Percentiles rank a stretch among this genome's conserved stretches.
Evolutionary conservation across 2,888 invertebrate genomes (phyloP).

Genomic region (Aethes cnicana): DNA sequence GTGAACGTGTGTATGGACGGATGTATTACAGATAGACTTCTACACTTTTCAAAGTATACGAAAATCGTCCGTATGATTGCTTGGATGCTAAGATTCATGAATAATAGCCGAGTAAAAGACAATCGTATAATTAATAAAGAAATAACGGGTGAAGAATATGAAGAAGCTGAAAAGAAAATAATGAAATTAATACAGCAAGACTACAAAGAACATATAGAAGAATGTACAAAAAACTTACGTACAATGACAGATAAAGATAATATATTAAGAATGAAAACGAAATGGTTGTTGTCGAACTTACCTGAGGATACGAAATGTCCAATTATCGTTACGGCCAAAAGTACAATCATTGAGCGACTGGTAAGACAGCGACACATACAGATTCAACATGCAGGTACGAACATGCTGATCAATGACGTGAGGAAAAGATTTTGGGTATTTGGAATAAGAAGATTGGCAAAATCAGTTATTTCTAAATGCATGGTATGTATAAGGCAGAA

Average conservation of each 20-base stretch:
- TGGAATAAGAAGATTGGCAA: not conserved
- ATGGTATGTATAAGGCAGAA: not conserved
- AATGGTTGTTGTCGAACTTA: not conserved
- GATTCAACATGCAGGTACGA: not conserved
- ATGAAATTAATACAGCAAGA: no score
- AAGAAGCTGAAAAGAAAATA: no score
- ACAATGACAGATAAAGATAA: not conserved
- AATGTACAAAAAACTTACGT: not conserved
- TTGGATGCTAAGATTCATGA: no score
- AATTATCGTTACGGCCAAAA: not conserved
- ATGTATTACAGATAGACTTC: no score
- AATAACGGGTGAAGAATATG: no score
- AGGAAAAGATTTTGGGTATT: not conserved
- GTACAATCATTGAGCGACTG: not conserved
- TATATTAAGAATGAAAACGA: not conserved
- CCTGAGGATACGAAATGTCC: not conserved
- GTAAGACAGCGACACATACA: not conserved
- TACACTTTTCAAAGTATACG: no score
- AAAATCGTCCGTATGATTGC: no score
- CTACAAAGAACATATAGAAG: no score
- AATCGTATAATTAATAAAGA: no score
- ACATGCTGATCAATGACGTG: not conserved
- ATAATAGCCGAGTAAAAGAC: no score
- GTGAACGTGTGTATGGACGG: no score
- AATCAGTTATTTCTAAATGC: not conserved